phyloP scores from a whole-genome alignment of 1,140 invertebrate genomes.

The Yoshiicerus persimilis region DNA sequence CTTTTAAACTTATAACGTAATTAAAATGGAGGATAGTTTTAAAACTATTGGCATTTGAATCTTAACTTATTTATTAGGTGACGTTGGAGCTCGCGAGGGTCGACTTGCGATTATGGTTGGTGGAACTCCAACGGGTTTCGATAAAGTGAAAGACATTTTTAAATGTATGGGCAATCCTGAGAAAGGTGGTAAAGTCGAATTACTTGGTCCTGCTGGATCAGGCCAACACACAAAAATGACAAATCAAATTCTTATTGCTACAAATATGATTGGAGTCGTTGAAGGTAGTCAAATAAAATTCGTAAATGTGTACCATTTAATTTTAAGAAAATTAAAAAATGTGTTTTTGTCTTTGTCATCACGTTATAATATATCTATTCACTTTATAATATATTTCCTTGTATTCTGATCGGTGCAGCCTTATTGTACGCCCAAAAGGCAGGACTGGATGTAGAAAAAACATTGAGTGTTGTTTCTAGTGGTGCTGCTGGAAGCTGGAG shows the following conservation, averaged over 20 bases:
- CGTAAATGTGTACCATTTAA: background rate
- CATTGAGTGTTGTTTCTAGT: slow-evolving; percentile 13
- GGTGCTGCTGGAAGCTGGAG: slow-evolving; percentile 39
- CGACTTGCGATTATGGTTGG: slow-evolving; percentile 35
- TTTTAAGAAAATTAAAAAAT: too few species aligned
- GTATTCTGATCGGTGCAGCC: background rate
- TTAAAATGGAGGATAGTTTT: too few species aligned
- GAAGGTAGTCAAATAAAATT: background rate
- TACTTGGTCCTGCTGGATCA: slow-evolving; percentile 2
- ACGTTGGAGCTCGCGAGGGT: slow-evolving; percentile 32
- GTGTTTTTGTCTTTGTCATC: background rate
- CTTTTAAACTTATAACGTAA: too few species aligned
- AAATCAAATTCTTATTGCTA: slow-evolving; percentile 38
- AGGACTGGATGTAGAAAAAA: slow-evolving; percentile 31
- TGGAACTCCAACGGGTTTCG: background rate
- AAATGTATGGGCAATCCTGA: slow-evolving; percentile 35
- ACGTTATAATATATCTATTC: background rate
- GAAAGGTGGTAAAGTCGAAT: slow-evolving; percentile 36
- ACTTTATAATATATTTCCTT: background rate
- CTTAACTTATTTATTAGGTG: background rate
- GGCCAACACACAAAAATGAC: slow-evolving; percentile 42
- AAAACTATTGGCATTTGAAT: too few species aligned
- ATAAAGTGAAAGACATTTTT: slow-evolving; percentile 22
- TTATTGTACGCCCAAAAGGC: slow-evolving; percentile 34
- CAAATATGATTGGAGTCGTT: slow-evolving; percentile 30